These are phyloP conservation scores for Azemiops feae DNA, from an alignment of 2,113 vertebrate species.

Conservation along the genomic window DNA sequence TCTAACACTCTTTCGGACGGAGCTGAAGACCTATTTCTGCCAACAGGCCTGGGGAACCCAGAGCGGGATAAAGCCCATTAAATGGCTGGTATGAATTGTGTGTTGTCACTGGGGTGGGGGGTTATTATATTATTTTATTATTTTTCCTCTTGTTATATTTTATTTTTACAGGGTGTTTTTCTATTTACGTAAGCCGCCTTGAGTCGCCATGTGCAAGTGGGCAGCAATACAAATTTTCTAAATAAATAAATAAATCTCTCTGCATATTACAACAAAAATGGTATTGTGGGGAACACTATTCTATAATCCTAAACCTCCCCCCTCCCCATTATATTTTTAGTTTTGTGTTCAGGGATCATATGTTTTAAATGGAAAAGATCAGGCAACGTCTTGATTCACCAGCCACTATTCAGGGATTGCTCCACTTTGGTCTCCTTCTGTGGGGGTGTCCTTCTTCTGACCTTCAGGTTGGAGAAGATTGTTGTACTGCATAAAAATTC, in stretches of 20 bases:
- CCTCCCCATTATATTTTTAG: neutral
- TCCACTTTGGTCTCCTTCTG: neutral
- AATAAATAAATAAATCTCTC: neutral
- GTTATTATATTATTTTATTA: no score
- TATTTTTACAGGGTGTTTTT: no score
- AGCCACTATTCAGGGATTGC: neutral
- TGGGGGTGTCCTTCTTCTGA: neutral
- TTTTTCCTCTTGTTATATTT: no score
- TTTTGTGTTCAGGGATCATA: neutral
- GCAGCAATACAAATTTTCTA: no score
- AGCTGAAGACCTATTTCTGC: no score
- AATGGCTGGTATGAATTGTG: no score
- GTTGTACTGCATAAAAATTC: neutral
- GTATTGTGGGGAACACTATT: neutral
- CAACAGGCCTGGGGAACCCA: no score
- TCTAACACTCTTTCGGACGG: no score
- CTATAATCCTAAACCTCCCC: neutral
- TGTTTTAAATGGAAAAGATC: neutral
- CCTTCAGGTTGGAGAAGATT: neutral
- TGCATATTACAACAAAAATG: neutral
- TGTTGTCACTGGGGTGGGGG: no score
- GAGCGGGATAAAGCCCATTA: no score
- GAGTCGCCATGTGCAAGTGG: no score
- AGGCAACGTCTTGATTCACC: neutral
- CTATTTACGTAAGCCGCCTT: no score